phyloP scores from a whole-genome alignment of 2,888 invertebrate genomes.

The Drymonia ruficornis region DNA sequence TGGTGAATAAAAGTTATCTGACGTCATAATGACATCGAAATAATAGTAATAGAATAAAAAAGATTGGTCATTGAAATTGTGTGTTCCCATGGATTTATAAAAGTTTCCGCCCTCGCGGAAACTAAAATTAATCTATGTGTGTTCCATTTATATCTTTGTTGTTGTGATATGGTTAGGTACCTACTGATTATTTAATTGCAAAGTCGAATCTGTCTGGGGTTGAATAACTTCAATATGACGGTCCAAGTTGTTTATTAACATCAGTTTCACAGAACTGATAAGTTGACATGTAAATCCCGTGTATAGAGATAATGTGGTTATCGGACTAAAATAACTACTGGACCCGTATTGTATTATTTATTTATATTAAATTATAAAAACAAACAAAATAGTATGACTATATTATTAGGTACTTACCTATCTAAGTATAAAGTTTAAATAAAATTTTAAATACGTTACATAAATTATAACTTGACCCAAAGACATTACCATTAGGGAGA shows the following conservation, averaged over 20 bases:
- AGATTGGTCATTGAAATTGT: too few species aligned
- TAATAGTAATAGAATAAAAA: too few species aligned
- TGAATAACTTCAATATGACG: neutral
- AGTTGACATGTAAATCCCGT: slow-evolving; percentile 33
- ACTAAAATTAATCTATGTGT: too few species aligned
- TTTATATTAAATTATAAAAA: neutral
- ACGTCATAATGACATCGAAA: too few species aligned
- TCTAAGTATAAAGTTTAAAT: too few species aligned
- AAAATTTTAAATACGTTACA: too few species aligned
- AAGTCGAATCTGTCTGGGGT: neutral
- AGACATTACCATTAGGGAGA: too few species aligned
- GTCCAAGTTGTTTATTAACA: neutral
- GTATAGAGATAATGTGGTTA: slow-evolving; percentile 7
- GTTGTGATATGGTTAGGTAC: neutral
- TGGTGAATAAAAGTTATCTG: too few species aligned
- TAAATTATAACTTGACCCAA: too few species aligned
- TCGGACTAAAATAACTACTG: neutral
- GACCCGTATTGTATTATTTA: neutral
- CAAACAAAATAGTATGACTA: neutral
- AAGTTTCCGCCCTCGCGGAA: too few species aligned
- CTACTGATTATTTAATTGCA: neutral
- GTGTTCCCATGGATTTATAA: too few species aligned
- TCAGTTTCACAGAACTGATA: slow-evolving; percentile 1
- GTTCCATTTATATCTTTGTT: neutral
- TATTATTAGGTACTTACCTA: too few species aligned